Percentiles rank a stretch among this genome's conserved stretches.
Conservation (phyloP, 2,888 invertebrate species). For the Caenorhabditis sp. region DNA sequence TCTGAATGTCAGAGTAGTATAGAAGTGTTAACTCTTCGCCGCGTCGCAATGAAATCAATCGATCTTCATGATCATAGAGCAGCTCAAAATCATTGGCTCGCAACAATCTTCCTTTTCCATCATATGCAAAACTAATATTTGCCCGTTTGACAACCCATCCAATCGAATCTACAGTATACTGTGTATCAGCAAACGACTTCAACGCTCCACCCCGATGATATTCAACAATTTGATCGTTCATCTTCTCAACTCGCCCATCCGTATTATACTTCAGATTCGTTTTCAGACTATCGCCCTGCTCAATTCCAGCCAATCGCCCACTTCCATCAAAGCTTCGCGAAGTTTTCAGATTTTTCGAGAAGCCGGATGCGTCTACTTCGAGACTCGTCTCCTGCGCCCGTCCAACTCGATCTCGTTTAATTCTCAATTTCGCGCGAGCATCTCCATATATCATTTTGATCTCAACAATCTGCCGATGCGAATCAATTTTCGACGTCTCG, state of each 20-base stretch:
- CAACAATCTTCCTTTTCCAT: constrained; percentile 39
- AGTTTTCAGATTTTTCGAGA: not conserved
- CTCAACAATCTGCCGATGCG: constrained; percentile 22
- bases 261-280: constrained; percentile 33
- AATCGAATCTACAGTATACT: constrained; percentile 29
- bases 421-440: constrained; percentile 20
- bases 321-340: constrained; percentile 25
- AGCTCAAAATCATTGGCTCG: constrained; percentile 5
- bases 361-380: not conserved
- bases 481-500: constrained; percentile 14
- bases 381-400: constrained; percentile 11
- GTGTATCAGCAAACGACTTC: constrained; percentile 28
- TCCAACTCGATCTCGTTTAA: constrained; percentile 37
- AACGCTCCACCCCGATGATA: constrained; percentile 46
- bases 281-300: constrained; percentile 14
- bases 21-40: constrained; percentile 6
- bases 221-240: constrained; percentile 43
- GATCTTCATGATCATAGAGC: constrained; percentile 20
- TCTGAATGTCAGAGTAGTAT: constrained; percentile 29
- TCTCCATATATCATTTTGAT: constrained; percentile 31
- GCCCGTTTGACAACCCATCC: constrained; percentile 21
- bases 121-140: constrained; percentile 33
- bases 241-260: constrained; percentile 36
- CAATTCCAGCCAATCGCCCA: constrained; percentile 29
- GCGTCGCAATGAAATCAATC: constrained; percentile 14